Base-by-base conservation (phyloP, 2,888 invertebrate species). In the Schrankia costaestrigalis region DNA sequence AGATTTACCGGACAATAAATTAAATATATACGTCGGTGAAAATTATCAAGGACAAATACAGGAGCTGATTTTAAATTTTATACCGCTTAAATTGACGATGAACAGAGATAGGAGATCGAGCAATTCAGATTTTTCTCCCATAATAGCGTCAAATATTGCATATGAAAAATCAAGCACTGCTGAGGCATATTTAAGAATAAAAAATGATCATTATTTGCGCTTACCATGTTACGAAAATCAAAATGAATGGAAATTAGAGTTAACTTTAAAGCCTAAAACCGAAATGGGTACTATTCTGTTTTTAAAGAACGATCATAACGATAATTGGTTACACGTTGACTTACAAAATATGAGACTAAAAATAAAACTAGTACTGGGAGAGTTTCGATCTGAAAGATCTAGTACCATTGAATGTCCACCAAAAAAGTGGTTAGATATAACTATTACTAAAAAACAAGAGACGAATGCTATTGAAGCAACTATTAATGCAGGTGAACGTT, bases 1-100 rank as follows among this genome's bases (percentile, higher is more conserved):
- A 17, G 67, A 75, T 14, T 54, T 85, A 13, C 66, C 73, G 5
- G 69, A 83, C 53, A 73, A 81, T 3, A 69, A 71, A 46, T 60
- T 83, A 21, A 64, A 71, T 38, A 71, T 89, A 52, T 63, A 50
- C 37, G 56, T 89, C 2, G 89, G 89, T 4, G 80, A 83, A 54
- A 75, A 66, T 47, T 71, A 87, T 34, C 79, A 78, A 17, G 89
- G 89, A 1, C 80, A 82, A 58, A 66, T 89, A 30, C 84, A 89
- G 53, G 81, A 85, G 47, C 24, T 89, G 5, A 68, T 78, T 17
- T 51, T 89, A 9, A 89, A 89, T 55, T 89, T 89, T 47, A 76
- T 72, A 21, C 78, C 81, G 1, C 46, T 89, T 19, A 62, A 59
- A 31, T 60, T 86, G 46, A 55, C 59, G 12, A 53, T 70, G 14